Base-by-base conservation (phyloP, 1,140 invertebrate species). In the Diabrotica undecimpunctata region DNA sequence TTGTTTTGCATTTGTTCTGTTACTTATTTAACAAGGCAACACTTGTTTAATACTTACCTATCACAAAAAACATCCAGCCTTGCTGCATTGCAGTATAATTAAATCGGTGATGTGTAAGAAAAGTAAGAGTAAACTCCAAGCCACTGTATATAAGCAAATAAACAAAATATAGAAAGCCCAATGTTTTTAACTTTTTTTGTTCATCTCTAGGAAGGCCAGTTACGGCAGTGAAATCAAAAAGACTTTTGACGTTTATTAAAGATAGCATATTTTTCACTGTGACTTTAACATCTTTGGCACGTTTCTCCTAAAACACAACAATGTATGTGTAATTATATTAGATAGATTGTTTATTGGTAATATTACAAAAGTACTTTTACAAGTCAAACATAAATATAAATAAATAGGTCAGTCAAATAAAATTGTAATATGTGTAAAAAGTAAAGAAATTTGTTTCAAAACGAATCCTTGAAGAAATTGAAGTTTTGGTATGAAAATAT, bases 61-160 rank as follows among this genome's bases (percentile, higher is more conserved):
- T 94, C 46, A 89, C 90, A 70, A 98, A 86, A 79, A 98, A 99
- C 94, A 99, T 98, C 84, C 91, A 95, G 7, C 96, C 97, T 83
- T 99, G 97, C 77, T 98, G 91, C 88, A 96, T 95, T 37, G 94
- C 93, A 38, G 88, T 90, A 77, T 95, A 99, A 39, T 89, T 82
- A 77, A 99, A 98, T 53, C 90, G 87, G 70, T 95, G 88, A 82
- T 98, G 95, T 54, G 95, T 97, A 37, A 99, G 83, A 81, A 99
- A 99, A 50, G 96, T 97, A 37, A 99, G 81, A 2, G 97, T 99
- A 77, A 98, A 99, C 80, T 99, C 97, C 41, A 99, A 81, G 0
- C 96, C 97, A 62, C 96, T 98, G 77, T 98, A 99, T 25, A 99
- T 83, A 75, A 99, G 97, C 51, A 99, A 82, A 80, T 97, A 99